Conservation (phyloP, 2,113 vertebrate genomes). For the Gnathonemus echidnorhynchus region DNA sequence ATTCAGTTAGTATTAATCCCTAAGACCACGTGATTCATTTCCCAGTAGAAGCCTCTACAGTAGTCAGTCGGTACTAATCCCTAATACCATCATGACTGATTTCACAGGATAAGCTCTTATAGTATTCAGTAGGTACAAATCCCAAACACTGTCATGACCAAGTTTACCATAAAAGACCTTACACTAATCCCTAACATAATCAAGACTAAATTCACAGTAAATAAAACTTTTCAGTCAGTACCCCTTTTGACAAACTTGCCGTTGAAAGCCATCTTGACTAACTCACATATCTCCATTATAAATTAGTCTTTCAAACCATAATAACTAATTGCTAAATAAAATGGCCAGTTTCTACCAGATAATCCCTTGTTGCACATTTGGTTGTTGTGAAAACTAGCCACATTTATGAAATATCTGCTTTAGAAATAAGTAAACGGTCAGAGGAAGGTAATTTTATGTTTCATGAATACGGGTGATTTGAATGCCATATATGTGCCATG, state of each 20-base stretch:
- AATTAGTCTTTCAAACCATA: neutral
- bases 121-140: neutral
- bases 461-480: neutral
- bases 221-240: neutral
- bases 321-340: neutral
- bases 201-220: neutral
- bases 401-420: neutral
- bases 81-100: neutral
- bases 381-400: neutral
- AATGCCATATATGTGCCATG: neutral
- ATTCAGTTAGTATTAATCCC: neutral
- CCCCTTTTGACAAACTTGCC: neutral
- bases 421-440: neutral
- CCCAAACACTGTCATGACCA: neutral
- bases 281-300: neutral
- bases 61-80: neutral
- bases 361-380: neutral
- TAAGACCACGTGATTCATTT: neutral
- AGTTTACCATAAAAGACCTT: neutral
- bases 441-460: neutral
- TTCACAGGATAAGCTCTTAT: neutral
- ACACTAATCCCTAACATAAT: neutral
- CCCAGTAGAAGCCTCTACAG: neutral
- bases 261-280: neutral
- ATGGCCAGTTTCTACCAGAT: neutral